Conservation (phyloP, 2,113 vertebrate species). For the Pelvicachromis taeniatus region DNA sequence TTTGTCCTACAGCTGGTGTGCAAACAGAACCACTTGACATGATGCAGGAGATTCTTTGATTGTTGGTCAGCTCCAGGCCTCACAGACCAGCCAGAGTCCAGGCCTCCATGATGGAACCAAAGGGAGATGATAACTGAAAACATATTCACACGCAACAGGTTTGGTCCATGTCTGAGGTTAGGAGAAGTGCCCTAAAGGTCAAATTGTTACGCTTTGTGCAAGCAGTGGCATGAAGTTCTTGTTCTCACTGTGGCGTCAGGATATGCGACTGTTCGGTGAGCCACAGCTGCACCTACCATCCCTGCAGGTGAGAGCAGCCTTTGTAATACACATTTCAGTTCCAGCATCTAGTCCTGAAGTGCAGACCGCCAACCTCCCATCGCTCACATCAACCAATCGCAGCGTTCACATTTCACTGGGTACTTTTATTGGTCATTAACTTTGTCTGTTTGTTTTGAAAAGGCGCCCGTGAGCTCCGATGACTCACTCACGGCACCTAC, state of each 20-base stretch:
- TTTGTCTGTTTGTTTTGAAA: neutral
- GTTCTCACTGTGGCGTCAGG: neutral
- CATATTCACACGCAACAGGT: neutral
- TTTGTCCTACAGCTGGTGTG: neutral
- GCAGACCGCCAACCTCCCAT: too few species aligned
- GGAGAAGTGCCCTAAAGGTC: neutral
- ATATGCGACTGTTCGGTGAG: too few species aligned
- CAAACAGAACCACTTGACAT: fast-evolving
- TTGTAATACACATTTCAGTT: neutral
- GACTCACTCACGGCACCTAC: neutral
- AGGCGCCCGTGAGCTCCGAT: too few species aligned
- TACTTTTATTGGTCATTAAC: neutral
- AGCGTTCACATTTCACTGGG: neutral
- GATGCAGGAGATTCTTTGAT: neutral
- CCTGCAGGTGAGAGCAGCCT: neutral
- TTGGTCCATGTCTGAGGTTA: fast-evolving
- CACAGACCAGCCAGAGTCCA: fast-evolving
- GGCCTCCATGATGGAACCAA: neutral
- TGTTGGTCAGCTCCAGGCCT: fast-evolving
- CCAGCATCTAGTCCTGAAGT: too few species aligned
- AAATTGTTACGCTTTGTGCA: neutral
- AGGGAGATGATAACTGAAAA: fast-evolving
- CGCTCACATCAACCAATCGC: neutral
- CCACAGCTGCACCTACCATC: neutral
- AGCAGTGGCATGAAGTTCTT: neutral